Evolutionary conservation across 2,113 vertebrate genomes (phyloP).

Genomic region (Noctilio leporinus): DNA sequence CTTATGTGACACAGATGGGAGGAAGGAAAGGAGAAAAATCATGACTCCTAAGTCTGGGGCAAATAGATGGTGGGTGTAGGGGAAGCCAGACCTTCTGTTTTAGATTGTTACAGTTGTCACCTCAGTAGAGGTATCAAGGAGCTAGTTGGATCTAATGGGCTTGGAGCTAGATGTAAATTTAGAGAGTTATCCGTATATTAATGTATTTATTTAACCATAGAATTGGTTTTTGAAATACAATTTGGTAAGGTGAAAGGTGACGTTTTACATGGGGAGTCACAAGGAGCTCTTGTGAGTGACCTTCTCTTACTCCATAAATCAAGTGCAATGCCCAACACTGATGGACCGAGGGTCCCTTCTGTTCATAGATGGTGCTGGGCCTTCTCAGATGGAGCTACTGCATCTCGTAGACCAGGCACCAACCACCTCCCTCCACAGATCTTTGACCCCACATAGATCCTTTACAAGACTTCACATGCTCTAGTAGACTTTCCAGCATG

Average conservation of each 20-base stretch:
- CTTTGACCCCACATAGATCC: neutral
- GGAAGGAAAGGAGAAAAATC: neutral
- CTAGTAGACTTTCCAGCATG: neutral
- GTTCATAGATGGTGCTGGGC: accelerated
- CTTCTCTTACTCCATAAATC: neutral
- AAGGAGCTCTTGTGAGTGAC: neutral
- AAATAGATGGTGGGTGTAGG: neutral
- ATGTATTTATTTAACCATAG: neutral
- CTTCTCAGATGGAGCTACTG: neutral
- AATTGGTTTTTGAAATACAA: neutral
- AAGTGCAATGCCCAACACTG: neutral
- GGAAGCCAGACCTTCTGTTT: neutral
- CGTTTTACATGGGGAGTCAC: neutral
- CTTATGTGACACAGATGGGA: neutral
- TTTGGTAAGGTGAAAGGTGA: neutral
- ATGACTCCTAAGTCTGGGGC: neutral
- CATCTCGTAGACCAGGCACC: neutral
- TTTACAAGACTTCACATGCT: neutral
- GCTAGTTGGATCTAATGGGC: neutral
- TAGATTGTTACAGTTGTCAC: neutral
- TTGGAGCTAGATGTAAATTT: neutral
- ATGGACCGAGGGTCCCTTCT: neutral
- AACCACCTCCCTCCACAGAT: neutral
- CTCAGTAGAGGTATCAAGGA: neutral
- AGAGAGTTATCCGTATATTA: neutral